Conservation (phyloP, 2,113 vertebrate species). For the Cochlearius cochlearius region DNA sequence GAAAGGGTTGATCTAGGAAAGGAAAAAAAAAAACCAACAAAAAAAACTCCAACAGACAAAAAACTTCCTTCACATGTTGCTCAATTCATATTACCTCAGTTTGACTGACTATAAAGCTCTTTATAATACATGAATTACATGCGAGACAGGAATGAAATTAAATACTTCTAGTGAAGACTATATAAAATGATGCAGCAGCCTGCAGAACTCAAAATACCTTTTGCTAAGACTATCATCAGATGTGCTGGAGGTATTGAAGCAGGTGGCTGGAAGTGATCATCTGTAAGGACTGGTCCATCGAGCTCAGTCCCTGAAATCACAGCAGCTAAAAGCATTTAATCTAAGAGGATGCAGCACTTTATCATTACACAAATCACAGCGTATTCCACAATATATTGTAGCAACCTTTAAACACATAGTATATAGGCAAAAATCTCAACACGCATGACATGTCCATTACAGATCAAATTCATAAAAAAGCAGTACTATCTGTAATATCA, state of each 20-base stretch:
- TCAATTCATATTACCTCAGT: neutral
- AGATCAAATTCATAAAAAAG: neutral
- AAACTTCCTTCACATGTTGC: neutral
- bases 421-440: neutral
- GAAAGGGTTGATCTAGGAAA: neutral
- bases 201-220: neutral
- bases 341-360: neutral
- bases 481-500: neutral
- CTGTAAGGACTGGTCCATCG: neutral
- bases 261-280: neutral
- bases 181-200: neutral
- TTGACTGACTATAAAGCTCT: neutral
- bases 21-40: neutral
- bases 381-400: neutral
- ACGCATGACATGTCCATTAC: neutral
- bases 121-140: neutral
- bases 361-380: neutral
- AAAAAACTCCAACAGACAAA: neutral
- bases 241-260: neutral
- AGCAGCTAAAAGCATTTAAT: neutral
- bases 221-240: neutral
- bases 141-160: neutral
- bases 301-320: neutral
- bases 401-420: neutral
- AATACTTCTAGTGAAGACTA: neutral